phyloP scores from a whole-genome alignment of 2,888 invertebrate species.

The Cantharis rufa region DNA sequence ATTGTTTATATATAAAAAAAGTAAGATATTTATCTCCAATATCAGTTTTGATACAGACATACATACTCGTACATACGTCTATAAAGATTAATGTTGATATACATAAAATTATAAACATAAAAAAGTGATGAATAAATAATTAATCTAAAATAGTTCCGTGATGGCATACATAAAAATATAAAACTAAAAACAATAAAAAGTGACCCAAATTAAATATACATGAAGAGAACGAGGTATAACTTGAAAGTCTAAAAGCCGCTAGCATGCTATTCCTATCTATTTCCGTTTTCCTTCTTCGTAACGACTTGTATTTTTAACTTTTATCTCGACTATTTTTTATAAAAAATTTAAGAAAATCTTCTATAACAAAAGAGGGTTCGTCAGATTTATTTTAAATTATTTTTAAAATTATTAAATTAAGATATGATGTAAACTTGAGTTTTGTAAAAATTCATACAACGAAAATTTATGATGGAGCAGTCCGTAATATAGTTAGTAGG shows the following conservation, averaged over 20 bases:
- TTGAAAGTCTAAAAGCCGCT: background rate
- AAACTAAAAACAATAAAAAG: background rate
- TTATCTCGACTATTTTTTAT: background rate
- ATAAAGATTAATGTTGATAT: no score
- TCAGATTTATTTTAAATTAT: background rate
- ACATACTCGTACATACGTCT: no score
- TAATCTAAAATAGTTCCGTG: background rate
- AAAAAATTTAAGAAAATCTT: background rate
- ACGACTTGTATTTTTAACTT: background rate
- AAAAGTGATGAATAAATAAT: background rate
- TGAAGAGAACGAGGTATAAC: background rate
- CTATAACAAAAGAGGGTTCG: background rate
- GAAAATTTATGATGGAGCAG: background rate
- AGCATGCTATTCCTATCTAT: background rate
- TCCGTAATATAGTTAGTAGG: no score
- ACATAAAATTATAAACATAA: no score
- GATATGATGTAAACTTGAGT: background rate
- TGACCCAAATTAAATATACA: background rate
- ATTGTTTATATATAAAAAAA: background rate
- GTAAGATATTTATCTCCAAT: no score
- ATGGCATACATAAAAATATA: background rate
- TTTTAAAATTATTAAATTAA: background rate
- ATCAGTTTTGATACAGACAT: no score
- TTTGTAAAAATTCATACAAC: background rate
- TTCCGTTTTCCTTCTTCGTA: background rate